Base-by-base conservation (phyloP, 2,888 invertebrate genomes). In the Allacma fusca region DNA sequence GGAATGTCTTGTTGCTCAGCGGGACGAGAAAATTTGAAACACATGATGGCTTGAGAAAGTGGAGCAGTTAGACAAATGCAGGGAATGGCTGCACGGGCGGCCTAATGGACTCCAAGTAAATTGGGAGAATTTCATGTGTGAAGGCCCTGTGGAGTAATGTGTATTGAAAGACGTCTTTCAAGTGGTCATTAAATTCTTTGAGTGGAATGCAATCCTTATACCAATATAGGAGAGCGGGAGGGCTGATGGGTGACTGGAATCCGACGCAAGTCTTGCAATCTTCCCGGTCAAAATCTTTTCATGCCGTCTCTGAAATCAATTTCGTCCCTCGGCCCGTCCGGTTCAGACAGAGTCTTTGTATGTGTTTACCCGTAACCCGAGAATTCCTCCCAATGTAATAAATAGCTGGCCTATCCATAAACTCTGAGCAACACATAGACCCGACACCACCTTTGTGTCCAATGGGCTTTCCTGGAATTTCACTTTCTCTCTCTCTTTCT, bases 91-190 rank as follows among this genome's bases (percentile, higher is more conserved):
- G 23, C 23, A 62, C 1, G 50, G 50, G 16, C n/a, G 62, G n/a
- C n/a, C n/a, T 62, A 62, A 62, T 62, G 62, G 62, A 62, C 62
- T 23, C 16, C 13, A 23, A 62, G 23, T 23, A 62, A 62, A 62
- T 23, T 23, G 62, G 26, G 24, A 62, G 26, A 62, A n/a, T 62
- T 62, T 62, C 62, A 62, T 62, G 26, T 62, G 62, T 62, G 62
- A 26, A 26, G 23, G 4, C 24, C 50, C n/a, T 13, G 50, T 50
- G 19, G 16, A 50, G 50, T 50, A 50, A 62, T 26, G 62, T 23
- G 29, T 67, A 67, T 67, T 67, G 67, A 67, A 67, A 67, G 67
- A 21, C 29, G 67, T 67, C 67, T 67, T 67, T 67, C 67, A 67
- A 67, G 67, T 67, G 67, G 67, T 67, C 67, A 67, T 67, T 67